Conservation (phyloP, 2,888 invertebrate species). For the Pyralis farinalis region DNA sequence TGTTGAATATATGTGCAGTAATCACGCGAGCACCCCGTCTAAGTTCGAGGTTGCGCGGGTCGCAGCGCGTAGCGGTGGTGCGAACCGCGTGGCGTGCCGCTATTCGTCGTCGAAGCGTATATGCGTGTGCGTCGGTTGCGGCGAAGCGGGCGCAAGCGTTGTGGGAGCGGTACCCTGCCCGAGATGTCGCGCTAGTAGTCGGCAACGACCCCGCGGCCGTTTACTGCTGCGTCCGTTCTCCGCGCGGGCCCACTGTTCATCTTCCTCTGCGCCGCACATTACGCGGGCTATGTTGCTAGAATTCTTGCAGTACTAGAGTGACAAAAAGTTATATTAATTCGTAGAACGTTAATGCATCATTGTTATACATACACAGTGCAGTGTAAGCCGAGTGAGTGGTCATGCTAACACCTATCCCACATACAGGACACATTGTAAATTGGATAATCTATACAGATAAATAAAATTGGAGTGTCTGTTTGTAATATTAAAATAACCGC, state of each 20-base stretch:
- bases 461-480: too few species aligned
- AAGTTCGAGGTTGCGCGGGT: background rate
- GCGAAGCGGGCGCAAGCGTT: conserved; percentile 60
- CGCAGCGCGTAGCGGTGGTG: background rate
- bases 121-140: conserved; percentile 85
- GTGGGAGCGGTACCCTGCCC: conserved; percentile 30
- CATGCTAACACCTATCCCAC: too few species aligned
- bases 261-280: conserved; percentile 84
- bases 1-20: too few species aligned
- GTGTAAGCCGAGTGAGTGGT: too few species aligned
- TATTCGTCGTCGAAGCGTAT: conserved; percentile 84
- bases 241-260: conserved; percentile 90
- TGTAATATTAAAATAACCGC: too few species aligned
- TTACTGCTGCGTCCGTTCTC: conserved; percentile 56
- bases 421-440: too few species aligned
- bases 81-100: background rate
- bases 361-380: too few species aligned
- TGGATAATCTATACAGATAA: too few species aligned
- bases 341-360: too few species aligned
- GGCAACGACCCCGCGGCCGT: conserved; percentile 66
- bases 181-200: conserved; percentile 26
- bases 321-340: too few species aligned
- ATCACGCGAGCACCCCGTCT: too few species aligned
- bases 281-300: conserved; percentile 42
- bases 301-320: conserved; percentile 52